These are phyloP conservation scores for Eledone cirrhosa DNA, from an alignment of 2,888 invertebrate genomes.

Conservation along the genomic window DNA sequence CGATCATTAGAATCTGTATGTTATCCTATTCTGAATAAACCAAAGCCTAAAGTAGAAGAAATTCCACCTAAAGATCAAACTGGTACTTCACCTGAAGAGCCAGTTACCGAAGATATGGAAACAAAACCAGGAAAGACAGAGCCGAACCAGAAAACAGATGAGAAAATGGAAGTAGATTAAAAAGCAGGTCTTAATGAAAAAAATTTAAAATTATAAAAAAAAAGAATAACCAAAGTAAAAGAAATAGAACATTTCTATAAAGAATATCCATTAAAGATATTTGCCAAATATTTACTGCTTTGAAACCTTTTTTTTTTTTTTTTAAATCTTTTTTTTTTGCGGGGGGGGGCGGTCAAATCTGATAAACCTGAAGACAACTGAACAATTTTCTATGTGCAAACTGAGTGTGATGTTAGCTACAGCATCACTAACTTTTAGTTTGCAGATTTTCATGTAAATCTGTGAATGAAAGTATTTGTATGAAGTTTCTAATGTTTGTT, in stretches of 20 bases:
- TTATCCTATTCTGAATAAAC: conserved; percentile 84
- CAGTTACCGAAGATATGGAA: not conserved
- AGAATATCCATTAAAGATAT: no score
- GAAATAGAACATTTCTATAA: no score
- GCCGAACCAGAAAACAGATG: conserved; percentile 8
- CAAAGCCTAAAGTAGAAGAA: conserved; percentile 91
- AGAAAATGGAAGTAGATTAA: conserved; percentile 24
- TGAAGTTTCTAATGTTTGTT: conserved; percentile 8
- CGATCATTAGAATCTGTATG: conserved; percentile 73
- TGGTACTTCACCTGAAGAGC: conserved; percentile 19
- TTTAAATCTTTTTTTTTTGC: no score
- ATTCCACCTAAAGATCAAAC: conserved; percentile 70
- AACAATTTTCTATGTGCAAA: no score
- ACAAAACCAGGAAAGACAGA: conserved; percentile 21
- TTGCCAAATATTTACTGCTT: no score
- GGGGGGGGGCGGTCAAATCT: no score
- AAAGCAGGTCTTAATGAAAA: not conserved
- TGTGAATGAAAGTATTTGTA: conserved; percentile 26
- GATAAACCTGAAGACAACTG: no score
- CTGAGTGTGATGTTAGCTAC: no score
- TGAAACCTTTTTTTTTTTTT: no score
- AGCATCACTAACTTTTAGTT: not conserved
- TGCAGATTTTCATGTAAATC: conserved; percentile 15
- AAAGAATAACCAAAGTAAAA: no score
- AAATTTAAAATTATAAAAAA: no score